Percentiles rank a stretch among this genome's conserved stretches.
phyloP scores from a whole-genome alignment of 2,113 vertebrate genomes.

The Solea solea region DNA sequence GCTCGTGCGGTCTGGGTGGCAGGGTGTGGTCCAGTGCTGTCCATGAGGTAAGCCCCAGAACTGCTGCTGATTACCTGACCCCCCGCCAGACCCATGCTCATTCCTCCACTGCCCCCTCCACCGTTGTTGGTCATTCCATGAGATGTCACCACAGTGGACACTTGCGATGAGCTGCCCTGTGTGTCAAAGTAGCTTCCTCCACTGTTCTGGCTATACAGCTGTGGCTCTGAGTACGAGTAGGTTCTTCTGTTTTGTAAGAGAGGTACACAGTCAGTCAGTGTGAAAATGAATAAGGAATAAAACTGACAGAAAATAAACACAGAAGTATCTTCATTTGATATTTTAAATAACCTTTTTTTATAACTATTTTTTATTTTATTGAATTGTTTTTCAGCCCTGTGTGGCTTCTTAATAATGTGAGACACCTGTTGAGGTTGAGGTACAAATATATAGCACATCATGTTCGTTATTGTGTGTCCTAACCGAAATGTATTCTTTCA shows the following conservation, averaged over 20 bases:
- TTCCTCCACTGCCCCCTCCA: constrained; percentile 86
- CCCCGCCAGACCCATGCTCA: constrained; percentile 88
- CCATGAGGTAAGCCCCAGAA: constrained; percentile 85
- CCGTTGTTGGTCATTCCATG: constrained; percentile 95
- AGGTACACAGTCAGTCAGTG: constrained; percentile 2
- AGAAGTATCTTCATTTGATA: neutral
- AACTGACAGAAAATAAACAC: neutral
- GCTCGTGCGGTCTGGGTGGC: constrained; percentile 90
- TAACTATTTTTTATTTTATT: neutral
- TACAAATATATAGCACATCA: no score
- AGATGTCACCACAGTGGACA: constrained; percentile 91
- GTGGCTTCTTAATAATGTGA: neutral
- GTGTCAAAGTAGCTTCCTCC: constrained; percentile 93
- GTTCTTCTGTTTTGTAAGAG: constrained; percentile 84
- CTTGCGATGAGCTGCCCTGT: constrained; percentile 89
- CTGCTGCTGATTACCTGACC: constrained; percentile 86
- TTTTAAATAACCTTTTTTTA: neutral
- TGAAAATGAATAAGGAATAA: neutral
- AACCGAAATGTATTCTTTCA: no score
- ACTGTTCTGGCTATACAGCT: constrained; percentile 93
- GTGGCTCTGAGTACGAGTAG: constrained; percentile 93
- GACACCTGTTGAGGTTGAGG: no score
- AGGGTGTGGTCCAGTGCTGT: constrained; percentile 84
- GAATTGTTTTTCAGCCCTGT: neutral
- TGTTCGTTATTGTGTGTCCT: no score